These are phyloP conservation scores for Ardeotis arabs DNA, from an alignment of 2,113 vertebrate genomes.

Conservation along the genomic window DNA sequence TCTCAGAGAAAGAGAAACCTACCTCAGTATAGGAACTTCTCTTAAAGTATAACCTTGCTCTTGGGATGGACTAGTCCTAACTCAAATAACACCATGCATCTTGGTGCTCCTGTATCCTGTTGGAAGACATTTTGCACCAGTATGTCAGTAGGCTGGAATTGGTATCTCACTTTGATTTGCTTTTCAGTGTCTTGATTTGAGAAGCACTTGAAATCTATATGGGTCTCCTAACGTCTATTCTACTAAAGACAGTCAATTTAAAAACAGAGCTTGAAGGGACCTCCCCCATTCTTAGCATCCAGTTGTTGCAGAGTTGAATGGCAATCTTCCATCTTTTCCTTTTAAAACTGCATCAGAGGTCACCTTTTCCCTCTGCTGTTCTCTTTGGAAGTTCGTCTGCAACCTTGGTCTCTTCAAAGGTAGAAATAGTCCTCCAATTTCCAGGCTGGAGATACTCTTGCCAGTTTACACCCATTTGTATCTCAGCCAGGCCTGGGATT, in stretches of 20 bases:
- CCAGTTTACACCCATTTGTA: neutral
- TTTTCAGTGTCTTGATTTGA: neutral
- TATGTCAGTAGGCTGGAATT: neutral
- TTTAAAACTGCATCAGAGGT: neutral
- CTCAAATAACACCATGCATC: rapidly evolving
- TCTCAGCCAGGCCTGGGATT: neutral
- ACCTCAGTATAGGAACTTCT: neutral
- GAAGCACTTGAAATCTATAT: neutral
- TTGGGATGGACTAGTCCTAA: neutral
- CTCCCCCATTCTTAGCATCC: neutral
- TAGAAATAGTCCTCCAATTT: neutral
- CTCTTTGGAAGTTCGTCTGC: neutral
- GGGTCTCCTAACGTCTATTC: neutral
- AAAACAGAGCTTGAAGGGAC: neutral
- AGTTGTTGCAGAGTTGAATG: neutral
- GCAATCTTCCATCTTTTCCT: neutral
- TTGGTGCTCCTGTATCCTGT: neutral
- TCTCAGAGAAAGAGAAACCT: neutral
- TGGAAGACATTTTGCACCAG: neutral
- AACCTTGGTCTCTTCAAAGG: neutral
- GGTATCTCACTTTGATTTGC: neutral
- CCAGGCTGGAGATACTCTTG: neutral
- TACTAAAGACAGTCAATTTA: neutral
- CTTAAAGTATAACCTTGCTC: neutral
- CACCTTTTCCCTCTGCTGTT: neutral